Evolutionary conservation across 2,888 invertebrate species (phyloP), one percentile per base, ranked within the genome.

Genomic region (Nemurella pictetii): DNA sequence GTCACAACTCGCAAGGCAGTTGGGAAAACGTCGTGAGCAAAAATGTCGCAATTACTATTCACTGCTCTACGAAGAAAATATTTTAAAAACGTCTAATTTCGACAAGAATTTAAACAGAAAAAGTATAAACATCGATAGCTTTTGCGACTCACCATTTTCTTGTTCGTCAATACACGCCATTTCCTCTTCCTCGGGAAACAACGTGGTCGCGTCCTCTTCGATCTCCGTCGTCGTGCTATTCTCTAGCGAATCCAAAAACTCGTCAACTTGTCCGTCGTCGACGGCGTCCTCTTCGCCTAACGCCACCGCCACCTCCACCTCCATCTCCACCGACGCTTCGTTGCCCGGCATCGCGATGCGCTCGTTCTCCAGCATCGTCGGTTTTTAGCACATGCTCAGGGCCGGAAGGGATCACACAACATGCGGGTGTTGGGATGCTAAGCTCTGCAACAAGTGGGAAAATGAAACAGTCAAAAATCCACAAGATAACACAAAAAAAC

Each of bases 401-500:
- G 78, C 28, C 29, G 30, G 78, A 30, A 28, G 75, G 75, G 75
- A 28, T 36, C 26, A 75, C 28, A 29, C 78, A 78, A 78, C 78
- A 78, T 78, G 78, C 78, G 78, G 78, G 78, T 12, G 15, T 55
- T 12, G 55, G 55, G 20, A 20, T 12, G 15, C 9, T 27, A 78
- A 78, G 78, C 30, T 30, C 78, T 78, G 78, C n/a, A 78, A 78
- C 78, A 78, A 30, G n/a, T 29, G 30, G 28, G 78, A 30, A 78
- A 78, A 78, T 78, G 29, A 78, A 78, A 78, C 9, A 30, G n/a
- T 55, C 55, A 55, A 55, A 3, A 55, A 55, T 20, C 9, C 55
- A 55, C 55, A 35, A n/a, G n/a, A n/a, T n/a, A n/a, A n/a, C 35
- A 55, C 55, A 55, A 12, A 20, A 20, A 20, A 55, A 20, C 55